Evolutionary conservation across 2,888 invertebrate genomes (phyloP).

Genomic region (Catocala fraxini): DNA sequence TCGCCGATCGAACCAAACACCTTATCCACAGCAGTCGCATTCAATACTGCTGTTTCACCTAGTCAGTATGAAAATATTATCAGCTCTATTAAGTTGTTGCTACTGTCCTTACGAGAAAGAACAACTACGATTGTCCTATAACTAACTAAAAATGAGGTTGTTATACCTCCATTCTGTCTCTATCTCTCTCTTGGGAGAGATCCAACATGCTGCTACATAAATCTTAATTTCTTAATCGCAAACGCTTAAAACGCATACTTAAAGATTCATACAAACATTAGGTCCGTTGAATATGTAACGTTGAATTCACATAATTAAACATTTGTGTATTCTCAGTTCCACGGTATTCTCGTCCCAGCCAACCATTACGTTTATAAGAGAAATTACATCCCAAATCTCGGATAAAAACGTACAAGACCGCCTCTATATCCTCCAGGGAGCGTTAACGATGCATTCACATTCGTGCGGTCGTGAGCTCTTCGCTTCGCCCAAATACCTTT

Average conservation of each 20-base stretch:
- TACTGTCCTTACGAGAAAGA: too few relatives aligned
- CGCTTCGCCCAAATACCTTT: constrained; percentile 14
- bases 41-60: too few relatives aligned
- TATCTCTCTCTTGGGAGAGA: too few relatives aligned
- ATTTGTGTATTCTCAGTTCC: constrained; percentile 19
- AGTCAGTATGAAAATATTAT: too few relatives aligned
- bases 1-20: too few relatives aligned
- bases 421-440: constrained; percentile 24
- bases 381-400: constrained; percentile 39
- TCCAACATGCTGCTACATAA: too few relatives aligned
- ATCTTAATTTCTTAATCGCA: background rate
- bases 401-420: constrained; percentile 27
- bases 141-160: too few relatives aligned
- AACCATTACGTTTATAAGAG: constrained; percentile 31
- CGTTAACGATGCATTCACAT: constrained; percentile 50
- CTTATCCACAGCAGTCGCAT: too few relatives aligned
- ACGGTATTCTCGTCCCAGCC: constrained; percentile 18
- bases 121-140: too few relatives aligned
- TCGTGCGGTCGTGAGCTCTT: constrained; percentile 25
- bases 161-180: too few relatives aligned
- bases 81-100: too few relatives aligned
- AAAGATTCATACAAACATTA: constrained; percentile 12
- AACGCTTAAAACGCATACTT: background rate
- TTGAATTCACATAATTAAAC: constrained; percentile 41
- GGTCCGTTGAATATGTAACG: constrained; percentile 11